Base-by-base conservation (phyloP, 2,113 vertebrate genomes). In the Azemiops feae region DNA sequence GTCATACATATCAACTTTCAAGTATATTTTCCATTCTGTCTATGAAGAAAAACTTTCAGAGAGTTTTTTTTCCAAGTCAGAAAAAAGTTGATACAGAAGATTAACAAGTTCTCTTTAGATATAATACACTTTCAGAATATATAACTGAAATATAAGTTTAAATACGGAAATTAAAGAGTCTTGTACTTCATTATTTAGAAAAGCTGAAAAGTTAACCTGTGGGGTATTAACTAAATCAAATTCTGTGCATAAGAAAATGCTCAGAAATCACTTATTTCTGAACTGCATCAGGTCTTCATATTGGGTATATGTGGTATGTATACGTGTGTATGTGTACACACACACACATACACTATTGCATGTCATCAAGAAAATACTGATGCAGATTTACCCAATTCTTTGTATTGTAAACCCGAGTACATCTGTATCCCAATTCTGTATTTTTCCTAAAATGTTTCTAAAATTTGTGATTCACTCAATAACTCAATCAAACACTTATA, bases 21-120 rank as follows among this genome's bases (percentile, higher is more conserved):
- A 2, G 34, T 43, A 57, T 25, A 43, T 55, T 89, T 89, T 89
- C n/a, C 10, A 43, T 34, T 74, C 69, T 39, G 30, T 54, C 39
- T 57, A 87, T 52, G 47, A 50, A 87, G 34, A 43, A 57, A 57
- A 89, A 12, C 5, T 22, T 39, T 23, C 22, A 12, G n/a, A 22
- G 11, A n/a, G n/a, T n/a, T 9, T 5, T 52, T 89, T 57, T 57
- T 5, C n/a, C 69, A 57, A 89, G 88, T n/a, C 14, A 34, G 20
- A 91, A 91, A 91, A 74, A 60, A 53, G 20, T 50, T n/a, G 60
- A 64, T 10, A 25, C 5, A 7, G 47, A 52, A 74, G 1, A 47
- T 91, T 47, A 60, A 69, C 89, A 90, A 92, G 0, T 81, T 92
- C 7, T 89, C n/a, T 96, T 88, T 20, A 45, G 11, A 34, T 1